Evolutionary conservation across 2,888 invertebrate genomes (phyloP), one percentile per base, ranked within the genome.

Genomic region (Drosophila cracens): DNA sequence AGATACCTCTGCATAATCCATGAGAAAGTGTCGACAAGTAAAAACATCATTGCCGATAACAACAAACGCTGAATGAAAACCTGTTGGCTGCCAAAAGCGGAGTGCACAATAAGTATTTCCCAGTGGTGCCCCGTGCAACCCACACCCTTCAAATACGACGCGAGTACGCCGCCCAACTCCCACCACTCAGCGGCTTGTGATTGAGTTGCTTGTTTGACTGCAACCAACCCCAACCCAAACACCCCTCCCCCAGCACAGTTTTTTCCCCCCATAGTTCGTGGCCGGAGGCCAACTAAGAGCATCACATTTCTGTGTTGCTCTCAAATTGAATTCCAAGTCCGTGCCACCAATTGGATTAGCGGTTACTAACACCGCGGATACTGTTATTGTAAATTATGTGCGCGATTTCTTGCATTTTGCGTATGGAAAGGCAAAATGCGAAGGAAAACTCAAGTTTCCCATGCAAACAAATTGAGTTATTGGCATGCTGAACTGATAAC

Each of bases 1-100:
- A 90, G 90, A 90, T 90, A 87, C 86, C 89, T 87, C 76, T 91
- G 92, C 92, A 92, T 92, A 92, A 92, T 92, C 92, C 83, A 92
- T 92, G 89, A 92, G 87, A 82, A 89, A 90, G 86, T 91, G 91
- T 89, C 92, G 89, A 89, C 83, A 86, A 85, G 86, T 88, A 85
- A 90, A 84, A 82, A 80, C 79, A 82, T 79, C 78, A 82, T 83
- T 75, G 83, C 36, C 77, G 81, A 89, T 84, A 81, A 72, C 89
- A 90, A 80, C 87, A 86, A 76, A 61, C 62, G 62, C 51, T 46
- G 54, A 36, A 40, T 38, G 43, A 54, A 61, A 48, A 90, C 91
- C 90, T 91, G 83, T 91, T 90, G 88, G 81, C 80, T 86, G 74
- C 80, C 70, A 75, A 49, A 46, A 61, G 43, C 62, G 57, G 59